phyloP scores from a whole-genome alignment of 1,140 invertebrate species.

The Gryon sp. region DNA sequence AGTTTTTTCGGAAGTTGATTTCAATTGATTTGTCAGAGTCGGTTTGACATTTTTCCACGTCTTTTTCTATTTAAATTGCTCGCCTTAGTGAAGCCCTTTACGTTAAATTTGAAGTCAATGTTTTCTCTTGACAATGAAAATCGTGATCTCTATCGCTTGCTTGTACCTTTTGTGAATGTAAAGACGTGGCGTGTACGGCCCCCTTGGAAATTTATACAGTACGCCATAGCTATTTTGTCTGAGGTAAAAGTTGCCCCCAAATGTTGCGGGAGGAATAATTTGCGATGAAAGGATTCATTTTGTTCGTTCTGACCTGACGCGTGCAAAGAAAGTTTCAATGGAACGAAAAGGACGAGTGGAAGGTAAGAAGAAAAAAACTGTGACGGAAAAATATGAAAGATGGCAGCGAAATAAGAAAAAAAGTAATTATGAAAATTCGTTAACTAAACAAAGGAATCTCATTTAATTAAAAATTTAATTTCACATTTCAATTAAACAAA shows the following conservation, averaged over 20 bases:
- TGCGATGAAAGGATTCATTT: constrained; percentile 53
- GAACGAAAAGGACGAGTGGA: neutral
- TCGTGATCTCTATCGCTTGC: too few relatives aligned
- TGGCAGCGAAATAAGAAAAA: constrained; percentile 2
- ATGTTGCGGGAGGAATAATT: constrained; percentile 52
- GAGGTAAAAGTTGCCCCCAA: constrained; percentile 46
- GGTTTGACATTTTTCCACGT: too few relatives aligned
- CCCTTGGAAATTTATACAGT: constrained; percentile 45
- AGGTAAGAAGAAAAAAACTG: too few relatives aligned
- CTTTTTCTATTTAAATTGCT: too few relatives aligned
- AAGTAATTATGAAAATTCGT: constrained; percentile 35
- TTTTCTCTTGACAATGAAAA: too few relatives aligned
- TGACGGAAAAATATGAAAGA: constrained; percentile 14
- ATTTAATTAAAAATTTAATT: constrained; percentile 51
- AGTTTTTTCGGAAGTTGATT: too few relatives aligned
- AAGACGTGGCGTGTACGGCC: too few relatives aligned
- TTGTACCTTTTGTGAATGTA: too few relatives aligned
- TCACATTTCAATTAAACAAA: too few relatives aligned
- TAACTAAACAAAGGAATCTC: constrained; percentile 49
- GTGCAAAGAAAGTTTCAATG: constrained; percentile 30
- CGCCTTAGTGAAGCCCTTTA: too few relatives aligned
- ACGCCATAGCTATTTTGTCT: constrained; percentile 42
- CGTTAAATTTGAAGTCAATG: too few relatives aligned
- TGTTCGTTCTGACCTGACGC: constrained; percentile 40
- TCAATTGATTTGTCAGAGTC: too few relatives aligned